phyloP scores from a whole-genome alignment of 1,140 invertebrate species.

The Leptinotarsa lineolata region DNA sequence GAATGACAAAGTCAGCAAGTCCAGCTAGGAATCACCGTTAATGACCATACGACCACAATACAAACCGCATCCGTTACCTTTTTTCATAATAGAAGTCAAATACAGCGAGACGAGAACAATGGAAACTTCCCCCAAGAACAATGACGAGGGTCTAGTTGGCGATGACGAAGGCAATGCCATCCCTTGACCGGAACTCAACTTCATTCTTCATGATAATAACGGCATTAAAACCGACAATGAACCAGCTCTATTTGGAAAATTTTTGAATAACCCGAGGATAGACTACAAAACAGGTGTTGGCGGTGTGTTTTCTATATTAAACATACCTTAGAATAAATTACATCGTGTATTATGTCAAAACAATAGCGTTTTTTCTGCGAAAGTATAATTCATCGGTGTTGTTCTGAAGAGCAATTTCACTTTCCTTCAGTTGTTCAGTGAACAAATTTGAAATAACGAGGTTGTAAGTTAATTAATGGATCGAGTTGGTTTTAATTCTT shows the following conservation, averaged over 20 bases:
- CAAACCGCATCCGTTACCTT: neutral
- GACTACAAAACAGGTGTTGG: neutral
- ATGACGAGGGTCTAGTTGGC: slow-evolving; percentile 7
- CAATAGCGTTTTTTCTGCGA: neutral
- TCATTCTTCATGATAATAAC: slow-evolving; percentile 4
- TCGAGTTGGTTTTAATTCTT: no score
- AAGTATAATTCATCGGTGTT: neutral
- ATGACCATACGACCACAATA: neutral
- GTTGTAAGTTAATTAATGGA: no score
- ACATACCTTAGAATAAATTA: neutral
- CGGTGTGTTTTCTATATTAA: neutral
- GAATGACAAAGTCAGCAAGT: neutral
- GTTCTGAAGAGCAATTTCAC: neutral
- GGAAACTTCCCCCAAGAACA: neutral
- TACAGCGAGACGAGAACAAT: neutral
- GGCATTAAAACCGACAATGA: neutral
- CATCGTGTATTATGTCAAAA: neutral
- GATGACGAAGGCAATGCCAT: neutral
- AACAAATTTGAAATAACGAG: no score
- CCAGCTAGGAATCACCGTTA: neutral
- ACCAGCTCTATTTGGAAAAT: neutral
- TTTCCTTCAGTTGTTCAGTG: neutral
- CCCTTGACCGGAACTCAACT: neutral
- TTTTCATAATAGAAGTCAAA: slow-evolving; percentile 6
- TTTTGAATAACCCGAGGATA: neutral